phyloP scores from a whole-genome alignment of 2,888 invertebrate genomes.

The Apamea crenata region DNA sequence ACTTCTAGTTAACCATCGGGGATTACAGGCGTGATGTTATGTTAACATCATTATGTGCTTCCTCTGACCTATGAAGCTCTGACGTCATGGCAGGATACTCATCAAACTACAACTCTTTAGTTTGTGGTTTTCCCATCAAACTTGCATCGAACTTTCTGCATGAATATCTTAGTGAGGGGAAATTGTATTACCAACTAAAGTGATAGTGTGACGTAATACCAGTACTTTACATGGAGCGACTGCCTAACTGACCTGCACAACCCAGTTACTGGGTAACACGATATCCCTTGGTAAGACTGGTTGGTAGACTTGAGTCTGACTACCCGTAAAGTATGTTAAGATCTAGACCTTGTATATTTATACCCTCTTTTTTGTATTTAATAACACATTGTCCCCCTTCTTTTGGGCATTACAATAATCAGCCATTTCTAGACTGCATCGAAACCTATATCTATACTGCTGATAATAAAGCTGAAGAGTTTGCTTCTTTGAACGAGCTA shows the following conservation, averaged over 20 bases:
- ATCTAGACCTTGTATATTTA: too few species aligned
- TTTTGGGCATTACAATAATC: neutral
- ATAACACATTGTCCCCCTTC: neutral
- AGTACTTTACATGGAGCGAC: too few species aligned
- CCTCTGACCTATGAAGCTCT: neutral
- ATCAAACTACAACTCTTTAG: neutral
- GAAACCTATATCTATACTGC: conserved; percentile 3
- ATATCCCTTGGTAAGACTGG: too few species aligned
- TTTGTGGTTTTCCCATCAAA: neutral
- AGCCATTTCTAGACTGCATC: conserved; percentile 15
- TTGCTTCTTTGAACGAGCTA: too few species aligned
- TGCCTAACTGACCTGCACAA: too few species aligned
- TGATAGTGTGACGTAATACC: neutral
- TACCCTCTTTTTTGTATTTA: neutral
- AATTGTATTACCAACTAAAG: too few species aligned
- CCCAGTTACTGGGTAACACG: too few species aligned
- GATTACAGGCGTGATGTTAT: neutral
- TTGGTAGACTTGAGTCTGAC: too few species aligned
- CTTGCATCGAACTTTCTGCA: neutral
- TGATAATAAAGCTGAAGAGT: too few species aligned
- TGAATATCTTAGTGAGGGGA: neutral
- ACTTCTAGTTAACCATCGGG: neutral
- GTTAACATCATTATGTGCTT: neutral
- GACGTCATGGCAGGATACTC: neutral
- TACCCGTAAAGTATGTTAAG: too few species aligned